Conservation (phyloP, 1,140 invertebrate species). For the Heterodera schachtii region DNA sequence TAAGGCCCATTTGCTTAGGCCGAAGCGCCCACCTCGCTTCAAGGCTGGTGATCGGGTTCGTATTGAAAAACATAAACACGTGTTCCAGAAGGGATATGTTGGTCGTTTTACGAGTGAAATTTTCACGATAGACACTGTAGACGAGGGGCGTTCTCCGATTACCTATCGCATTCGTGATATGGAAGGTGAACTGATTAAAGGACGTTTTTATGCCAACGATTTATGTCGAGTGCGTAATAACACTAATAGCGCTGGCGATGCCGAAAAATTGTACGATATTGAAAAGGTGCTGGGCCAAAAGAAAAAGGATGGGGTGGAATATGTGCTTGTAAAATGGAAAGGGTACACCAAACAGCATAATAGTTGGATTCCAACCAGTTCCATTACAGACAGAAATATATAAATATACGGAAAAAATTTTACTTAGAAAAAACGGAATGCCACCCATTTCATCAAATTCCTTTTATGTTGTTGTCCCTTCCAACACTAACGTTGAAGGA, state of each 20-base stretch:
- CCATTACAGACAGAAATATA: not conserved
- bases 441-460: not conserved
- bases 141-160: constrained; percentile 7
- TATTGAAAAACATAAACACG: constrained; percentile 26
- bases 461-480: constrained; percentile 21
- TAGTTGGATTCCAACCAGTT: constrained; percentile 20
- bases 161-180: constrained; percentile 10
- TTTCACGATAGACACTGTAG: constrained; percentile 27
- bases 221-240: constrained; percentile 46
- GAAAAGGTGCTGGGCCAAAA: constrained; percentile 13
- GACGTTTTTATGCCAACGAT: constrained; percentile 35
- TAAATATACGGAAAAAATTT: not conserved
- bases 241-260: not conserved
- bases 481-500: constrained; percentile 25
- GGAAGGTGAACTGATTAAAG: constrained; percentile 9
- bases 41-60: constrained; percentile 26
- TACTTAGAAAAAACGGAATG: not conserved
- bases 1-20: not conserved
- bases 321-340: constrained; percentile 25
- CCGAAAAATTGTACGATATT: constrained; percentile 21
- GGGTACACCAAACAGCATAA: constrained; percentile 13
- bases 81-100: constrained; percentile 30
- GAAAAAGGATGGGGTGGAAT: constrained; percentile 14
- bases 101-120: constrained; percentile 37
- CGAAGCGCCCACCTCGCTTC: not conserved